Base-by-base conservation (phyloP, 2,113 vertebrate genomes). In the Apeltes quadracus region DNA sequence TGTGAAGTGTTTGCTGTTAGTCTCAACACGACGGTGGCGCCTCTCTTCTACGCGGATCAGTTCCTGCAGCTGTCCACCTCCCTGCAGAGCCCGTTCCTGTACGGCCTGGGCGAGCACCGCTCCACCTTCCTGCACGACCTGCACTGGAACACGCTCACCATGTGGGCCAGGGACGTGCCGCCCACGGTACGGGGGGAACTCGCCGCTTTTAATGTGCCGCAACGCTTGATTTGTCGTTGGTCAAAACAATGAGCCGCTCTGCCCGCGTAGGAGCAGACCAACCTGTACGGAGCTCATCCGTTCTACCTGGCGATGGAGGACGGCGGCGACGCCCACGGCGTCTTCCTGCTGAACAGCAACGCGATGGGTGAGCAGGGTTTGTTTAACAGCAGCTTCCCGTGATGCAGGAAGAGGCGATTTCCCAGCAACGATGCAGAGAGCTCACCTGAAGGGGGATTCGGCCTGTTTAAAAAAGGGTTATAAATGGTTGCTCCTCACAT, bases 291-390 rank as follows among this genome's bases (percentile, higher is more conserved):
- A 0, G 93, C 81, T n/a, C 96, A 97, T 86, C 96, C 96, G 0
- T 97, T 97, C 82, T 97, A 96, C 89, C 89, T 97, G 68, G 80
- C 88, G 10, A 89, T 97, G 93, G 96, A 97, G 87, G 81, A 94
- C 11, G 92, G 84, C 0, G 95, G 95, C 41, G 83, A 82, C 4
- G 89, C 96, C 46, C 94, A 97, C 0, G 96, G 96, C 1, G 94
- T 96, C 84, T 97, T 97, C 89, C 91, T 97, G 48, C 92, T 97
- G 34, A 97, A 97, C 90, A 96, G 96, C 92, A 97, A 97, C 0
- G 95, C 96, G 1, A 93, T 94, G 93, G 93, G 93, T 94, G 66
- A 76, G 90, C 6, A 72, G 7, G 7, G 2, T 12, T 32, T 32
- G 29, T 32, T 32, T n/a, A 57, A 43, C 34, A 15, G 36, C 12